Conservation (phyloP, 2,888 invertebrate species). For the Monopis laevigella region DNA sequence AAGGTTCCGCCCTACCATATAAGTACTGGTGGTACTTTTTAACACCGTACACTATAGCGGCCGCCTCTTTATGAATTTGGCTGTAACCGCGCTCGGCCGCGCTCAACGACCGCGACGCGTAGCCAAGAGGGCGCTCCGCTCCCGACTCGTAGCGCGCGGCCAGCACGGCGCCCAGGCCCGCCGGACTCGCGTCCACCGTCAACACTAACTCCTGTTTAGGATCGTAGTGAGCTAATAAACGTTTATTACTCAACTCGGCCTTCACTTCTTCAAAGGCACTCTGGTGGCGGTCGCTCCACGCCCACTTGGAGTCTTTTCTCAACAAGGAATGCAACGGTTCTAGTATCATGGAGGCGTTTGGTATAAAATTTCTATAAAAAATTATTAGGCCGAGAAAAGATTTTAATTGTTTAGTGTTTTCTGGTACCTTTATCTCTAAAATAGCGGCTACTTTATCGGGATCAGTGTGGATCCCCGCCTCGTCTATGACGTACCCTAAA, state of each 20-base stretch:
- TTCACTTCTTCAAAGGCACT: not conserved
- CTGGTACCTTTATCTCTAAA: too few relatives aligned
- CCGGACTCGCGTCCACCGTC: not conserved
- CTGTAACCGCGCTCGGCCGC: not conserved
- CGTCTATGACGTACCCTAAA: too few relatives aligned
- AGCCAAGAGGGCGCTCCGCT: not conserved
- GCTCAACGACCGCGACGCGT: not conserved
- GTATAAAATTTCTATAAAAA: not conserved
- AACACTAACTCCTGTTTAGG: not conserved
- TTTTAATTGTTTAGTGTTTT: too few relatives aligned
- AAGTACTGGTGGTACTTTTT: not conserved
- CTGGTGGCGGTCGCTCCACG: not conserved
- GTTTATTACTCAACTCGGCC: not conserved
- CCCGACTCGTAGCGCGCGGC: not conserved
- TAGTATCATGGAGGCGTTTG: not conserved
- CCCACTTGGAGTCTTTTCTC: not conserved
- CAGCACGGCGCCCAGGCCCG: not conserved
- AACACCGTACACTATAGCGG: not conserved
- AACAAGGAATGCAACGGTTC: not conserved
- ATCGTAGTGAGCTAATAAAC: not conserved
- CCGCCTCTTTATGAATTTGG: not conserved
- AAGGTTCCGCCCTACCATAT: not conserved
- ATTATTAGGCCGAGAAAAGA: too few relatives aligned
- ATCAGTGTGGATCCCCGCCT: too few relatives aligned
- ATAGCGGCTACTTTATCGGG: too few relatives aligned